phyloP scores from a whole-genome alignment of 2,888 invertebrate genomes.

The Netelia virgata region DNA sequence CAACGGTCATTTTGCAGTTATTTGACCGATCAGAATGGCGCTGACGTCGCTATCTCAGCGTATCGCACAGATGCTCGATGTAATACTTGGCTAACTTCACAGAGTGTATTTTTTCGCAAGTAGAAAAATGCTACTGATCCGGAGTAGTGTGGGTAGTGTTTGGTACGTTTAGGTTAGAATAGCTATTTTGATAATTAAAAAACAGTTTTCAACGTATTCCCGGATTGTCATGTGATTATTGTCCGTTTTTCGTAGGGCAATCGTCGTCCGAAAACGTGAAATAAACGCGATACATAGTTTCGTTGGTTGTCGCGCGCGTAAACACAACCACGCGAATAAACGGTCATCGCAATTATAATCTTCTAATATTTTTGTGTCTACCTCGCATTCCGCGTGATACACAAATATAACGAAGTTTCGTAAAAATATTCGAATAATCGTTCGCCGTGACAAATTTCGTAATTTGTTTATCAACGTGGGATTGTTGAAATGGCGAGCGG shows the following conservation, averaged over 20 bases:
- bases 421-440: background rate
- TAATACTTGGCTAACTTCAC: background rate
- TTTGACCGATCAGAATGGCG: too few relatives aligned
- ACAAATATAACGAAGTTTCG: background rate
- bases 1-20: too few relatives aligned
- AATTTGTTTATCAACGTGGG: background rate
- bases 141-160: constrained; percentile 61
- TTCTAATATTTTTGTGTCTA: constrained; percentile 30
- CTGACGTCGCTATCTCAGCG: too few relatives aligned
- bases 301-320: constrained; percentile 62
- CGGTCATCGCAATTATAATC: constrained; percentile 12
- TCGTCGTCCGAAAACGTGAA: constrained; percentile 15
- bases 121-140: constrained; percentile 43
- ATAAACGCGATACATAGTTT: background rate
- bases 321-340: constrained; percentile 53
- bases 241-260: constrained; percentile 42
- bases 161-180: constrained; percentile 78
- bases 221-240: constrained; percentile 75
- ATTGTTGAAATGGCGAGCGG: constrained; percentile 77
- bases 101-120: background rate
- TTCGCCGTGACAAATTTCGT: constrained; percentile 6
- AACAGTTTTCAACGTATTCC: constrained; percentile 66
- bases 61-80: too few relatives aligned
- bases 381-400: background rate
- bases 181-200: constrained; percentile 76